Conservation (phyloP, 2,113 vertebrate species). For the Nestor notabilis region DNA sequence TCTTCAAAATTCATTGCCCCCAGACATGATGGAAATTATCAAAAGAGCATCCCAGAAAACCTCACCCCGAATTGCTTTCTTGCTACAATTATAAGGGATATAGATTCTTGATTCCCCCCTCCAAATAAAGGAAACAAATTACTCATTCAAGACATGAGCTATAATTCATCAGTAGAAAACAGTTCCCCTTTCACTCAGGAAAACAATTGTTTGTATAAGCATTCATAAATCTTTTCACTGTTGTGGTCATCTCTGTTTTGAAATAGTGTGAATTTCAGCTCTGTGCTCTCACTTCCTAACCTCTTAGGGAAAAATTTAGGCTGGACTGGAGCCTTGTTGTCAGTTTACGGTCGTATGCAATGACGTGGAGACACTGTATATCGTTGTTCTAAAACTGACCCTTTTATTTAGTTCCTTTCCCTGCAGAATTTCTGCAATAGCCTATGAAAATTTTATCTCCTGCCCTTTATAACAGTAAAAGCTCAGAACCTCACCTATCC, state of each 20-base stretch:
- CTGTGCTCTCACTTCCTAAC: fast-evolving
- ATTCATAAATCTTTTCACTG: not conserved
- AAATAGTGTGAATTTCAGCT: not conserved
- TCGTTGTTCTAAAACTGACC: not conserved
- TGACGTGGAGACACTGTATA: not conserved
- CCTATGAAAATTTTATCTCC: not conserved
- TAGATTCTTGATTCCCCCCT: not conserved
- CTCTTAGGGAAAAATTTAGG: not conserved
- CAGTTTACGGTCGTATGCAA: not conserved
- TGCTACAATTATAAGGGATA: not conserved
- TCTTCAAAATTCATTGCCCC: not conserved
- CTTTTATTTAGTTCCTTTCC: not conserved
- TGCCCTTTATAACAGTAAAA: not conserved
- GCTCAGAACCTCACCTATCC: not conserved
- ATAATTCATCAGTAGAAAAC: not conserved
- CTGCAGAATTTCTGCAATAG: not conserved
- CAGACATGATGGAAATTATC: not conserved
- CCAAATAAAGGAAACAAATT: not conserved
- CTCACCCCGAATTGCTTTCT: not conserved
- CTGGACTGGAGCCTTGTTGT: not conserved
- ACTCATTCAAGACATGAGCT: not conserved
- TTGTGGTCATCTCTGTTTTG: not conserved
- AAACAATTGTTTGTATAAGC: not conserved
- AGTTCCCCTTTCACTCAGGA: not conserved
- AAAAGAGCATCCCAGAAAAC: not conserved